Evolutionary conservation across 1,140 invertebrate species (phyloP).

Genomic region (Drosophila simulans): DNA sequence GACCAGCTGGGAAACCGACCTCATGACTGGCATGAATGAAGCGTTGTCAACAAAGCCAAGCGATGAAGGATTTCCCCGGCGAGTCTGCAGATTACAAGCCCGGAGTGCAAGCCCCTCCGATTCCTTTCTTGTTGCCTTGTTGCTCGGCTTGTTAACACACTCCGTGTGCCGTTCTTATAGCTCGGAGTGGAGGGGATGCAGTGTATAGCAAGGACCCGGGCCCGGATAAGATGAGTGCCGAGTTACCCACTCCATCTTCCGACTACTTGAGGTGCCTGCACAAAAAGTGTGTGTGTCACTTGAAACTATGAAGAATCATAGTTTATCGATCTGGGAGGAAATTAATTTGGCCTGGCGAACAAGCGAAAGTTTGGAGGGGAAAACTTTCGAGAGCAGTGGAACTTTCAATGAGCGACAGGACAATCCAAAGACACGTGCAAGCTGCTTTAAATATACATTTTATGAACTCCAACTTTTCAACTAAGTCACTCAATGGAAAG

Average conservation of each 20-base stretch:
- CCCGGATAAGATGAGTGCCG: slow-evolving; percentile 48
- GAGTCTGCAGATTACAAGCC: slow-evolving; percentile 21
- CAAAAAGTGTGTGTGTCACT: slow-evolving; percentile 16
- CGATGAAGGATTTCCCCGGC: slow-evolving; percentile 41
- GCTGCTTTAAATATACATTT: background rate
- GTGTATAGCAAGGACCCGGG: background rate
- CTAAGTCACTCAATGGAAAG: background rate
- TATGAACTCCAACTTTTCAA: background rate
- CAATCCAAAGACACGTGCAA: background rate
- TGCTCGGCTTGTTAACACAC: slow-evolving; percentile 64
- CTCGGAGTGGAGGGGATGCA: background rate
- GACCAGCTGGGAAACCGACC: slow-evolving; percentile 35
- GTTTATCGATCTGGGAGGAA: slow-evolving; percentile 37
- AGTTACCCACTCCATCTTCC: slow-evolving; percentile 42
- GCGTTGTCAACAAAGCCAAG: slow-evolving; percentile 75
- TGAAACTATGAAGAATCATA: slow-evolving; percentile 26
- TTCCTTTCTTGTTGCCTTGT: slow-evolving; percentile 19
- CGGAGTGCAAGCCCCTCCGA: background rate
- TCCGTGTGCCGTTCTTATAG: background rate
- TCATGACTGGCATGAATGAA: slow-evolving; percentile 75
- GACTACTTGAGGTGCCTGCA: slow-evolving; percentile 10
- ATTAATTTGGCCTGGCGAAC: slow-evolving; percentile 36
- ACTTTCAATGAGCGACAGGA: slow-evolving; percentile 2
- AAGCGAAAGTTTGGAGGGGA: slow-evolving; percentile 10
- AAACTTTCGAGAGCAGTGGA: slow-evolving; percentile 9